These are phyloP conservation scores for Leptonema lineaticorne DNA, from an alignment of 1,140 invertebrate species.

Conservation along the genomic window DNA sequence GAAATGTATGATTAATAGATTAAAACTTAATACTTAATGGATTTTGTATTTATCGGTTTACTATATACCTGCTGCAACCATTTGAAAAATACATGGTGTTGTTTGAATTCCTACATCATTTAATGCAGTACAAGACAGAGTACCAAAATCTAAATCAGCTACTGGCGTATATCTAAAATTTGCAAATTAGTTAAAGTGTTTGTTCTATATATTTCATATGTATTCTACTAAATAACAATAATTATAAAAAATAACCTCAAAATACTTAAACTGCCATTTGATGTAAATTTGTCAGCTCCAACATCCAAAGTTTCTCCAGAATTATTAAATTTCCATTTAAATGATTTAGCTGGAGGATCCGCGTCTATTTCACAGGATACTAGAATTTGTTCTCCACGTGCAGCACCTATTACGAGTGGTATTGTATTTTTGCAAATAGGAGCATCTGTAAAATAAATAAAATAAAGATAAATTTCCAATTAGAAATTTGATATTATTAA, in stretches of 20 bases:
- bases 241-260: slow-evolving; percentile 53
- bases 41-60: neutral
- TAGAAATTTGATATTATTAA: neutral
- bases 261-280: slow-evolving; percentile 67
- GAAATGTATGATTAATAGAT: neutral
- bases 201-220: neutral
- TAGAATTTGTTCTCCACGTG: slow-evolving; percentile 77
- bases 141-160: slow-evolving; percentile 72
- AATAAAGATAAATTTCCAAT: neutral
- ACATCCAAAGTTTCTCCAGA: slow-evolving; percentile 81
- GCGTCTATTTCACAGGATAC: slow-evolving; percentile 85
- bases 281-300: slow-evolving; percentile 68
- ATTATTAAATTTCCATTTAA: slow-evolving; percentile 91
- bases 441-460: slow-evolving; percentile 65
- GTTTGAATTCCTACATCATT: slow-evolving; percentile 75
- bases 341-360: slow-evolving; percentile 78
- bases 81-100: slow-evolving; percentile 77
- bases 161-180: slow-evolving; percentile 64
- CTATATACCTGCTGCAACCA: slow-evolving; percentile 68
- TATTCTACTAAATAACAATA: neutral
- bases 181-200: slow-evolving; percentile 36
- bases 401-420: slow-evolving; percentile 75
- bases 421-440: slow-evolving; percentile 66
- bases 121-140: slow-evolving; percentile 74
- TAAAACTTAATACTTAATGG: neutral